Conservation (phyloP, 2,113 vertebrate genomes). For the Mystacornis crossleyi region DNA sequence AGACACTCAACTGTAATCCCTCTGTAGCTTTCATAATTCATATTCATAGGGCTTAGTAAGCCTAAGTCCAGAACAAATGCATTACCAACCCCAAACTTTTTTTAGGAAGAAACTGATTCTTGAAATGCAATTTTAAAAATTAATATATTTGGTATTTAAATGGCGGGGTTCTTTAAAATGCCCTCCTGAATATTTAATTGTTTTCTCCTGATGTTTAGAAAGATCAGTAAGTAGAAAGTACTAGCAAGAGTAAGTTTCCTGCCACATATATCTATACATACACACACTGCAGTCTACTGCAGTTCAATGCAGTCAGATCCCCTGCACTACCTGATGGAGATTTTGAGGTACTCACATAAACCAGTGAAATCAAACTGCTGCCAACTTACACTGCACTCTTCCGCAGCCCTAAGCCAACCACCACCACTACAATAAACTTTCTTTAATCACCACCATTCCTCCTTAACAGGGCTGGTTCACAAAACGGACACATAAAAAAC, state of each 20-base stretch:
- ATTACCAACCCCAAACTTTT: neutral
- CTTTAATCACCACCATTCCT: neutral
- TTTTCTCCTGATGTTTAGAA: neutral
- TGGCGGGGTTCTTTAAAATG: neutral
- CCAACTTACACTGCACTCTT: neutral
- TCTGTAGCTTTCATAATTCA: neutral
- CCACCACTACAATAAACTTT: neutral
- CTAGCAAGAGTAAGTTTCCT: neutral
- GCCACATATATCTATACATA: fast-evolving
- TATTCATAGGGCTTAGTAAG: neutral
- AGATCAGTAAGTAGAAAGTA: neutral
- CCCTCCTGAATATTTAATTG: neutral
- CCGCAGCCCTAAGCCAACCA: neutral
- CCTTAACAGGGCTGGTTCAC: neutral
- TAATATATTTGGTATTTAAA: neutral
- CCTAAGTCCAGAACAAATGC: neutral
- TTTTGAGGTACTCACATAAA: neutral
- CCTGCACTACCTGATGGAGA: neutral
- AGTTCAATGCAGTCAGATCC: neutral
- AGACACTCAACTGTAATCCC: neutral
- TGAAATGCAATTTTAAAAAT: neutral
- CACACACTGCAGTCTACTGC: neutral
- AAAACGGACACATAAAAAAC: neutral
- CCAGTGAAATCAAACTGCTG: neutral
- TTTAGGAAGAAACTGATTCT: neutral